Base-by-base conservation (phyloP, 2,888 invertebrate species). In the Volucella zonaria region DNA sequence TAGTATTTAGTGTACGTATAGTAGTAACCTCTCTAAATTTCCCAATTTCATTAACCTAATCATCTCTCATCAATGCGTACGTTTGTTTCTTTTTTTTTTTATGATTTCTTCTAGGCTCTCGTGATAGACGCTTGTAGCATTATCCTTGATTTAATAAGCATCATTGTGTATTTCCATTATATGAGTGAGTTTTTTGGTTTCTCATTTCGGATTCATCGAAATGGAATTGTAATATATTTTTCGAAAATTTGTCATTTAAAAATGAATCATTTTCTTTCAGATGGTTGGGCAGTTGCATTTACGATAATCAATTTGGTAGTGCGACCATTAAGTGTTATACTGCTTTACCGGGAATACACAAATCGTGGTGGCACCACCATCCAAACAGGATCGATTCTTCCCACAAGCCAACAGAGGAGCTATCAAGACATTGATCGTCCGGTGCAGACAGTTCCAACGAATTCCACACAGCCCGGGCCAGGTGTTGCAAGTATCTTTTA, bases 351-450 rank as follows among this genome's bases (percentile, higher is more conserved):
- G 8, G 92, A 92, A 86, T 90, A 92, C 56, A 91, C 89, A 71
- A 88, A 90, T 14, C 91, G 92, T 31, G 91, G 92, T 45, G 92
- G 92, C 11, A 89, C 88, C 45, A 62, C 86, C 18, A 76, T 91
- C 42, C 90, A 89, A 67, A 87, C 89, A 8, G 90, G 89, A 0
- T 89, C 91, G 15, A 90, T 92, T 1, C 91, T 91, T 71, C 92
- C 92, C 10, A 90, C 90, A n/a, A 89, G 86, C 15, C 90, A 90
- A 79, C 92, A 92, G 87, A 88, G 92, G 52, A 91, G 89, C 87
- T 92, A 92, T 86, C 91, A 92, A 88, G 92, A 92, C 82, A 92
- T 92, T 49, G 92, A 92, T 87, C 89, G 91, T 59, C 90, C 91
- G 45, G 88, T 89, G 66, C 92, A 92, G 86, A 89, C 91, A 40